Evolutionary conservation across 2,113 vertebrate species (phyloP).

Genomic region (human): GRCh38 chr5:122399501-122400000

Average conservation of each 20-base stretch:
- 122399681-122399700: slow-evolving; percentile 13
- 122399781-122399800: neutral
- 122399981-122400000: neutral
- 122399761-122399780: neutral
- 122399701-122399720: neutral
- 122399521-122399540: neutral
- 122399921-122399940: neutral
- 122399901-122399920: neutral
- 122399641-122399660: slow-evolving; percentile 1
- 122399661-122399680: neutral
- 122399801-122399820: neutral
- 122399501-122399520: slow-evolving; percentile 20
- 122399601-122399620: neutral
- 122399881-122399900: neutral
- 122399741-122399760: neutral
- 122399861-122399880: neutral
- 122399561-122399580: neutral
- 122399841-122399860: neutral
- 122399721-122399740: neutral
- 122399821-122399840: neutral
- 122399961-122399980: neutral
- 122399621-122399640: neutral
- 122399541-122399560: slow-evolving; percentile 10
- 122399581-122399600: neutral
- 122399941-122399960: neutral